Evolutionary conservation across 1,140 invertebrate species (phyloP), one percentile per base, ranked within the genome.

Genomic region (Lerema accius): DNA sequence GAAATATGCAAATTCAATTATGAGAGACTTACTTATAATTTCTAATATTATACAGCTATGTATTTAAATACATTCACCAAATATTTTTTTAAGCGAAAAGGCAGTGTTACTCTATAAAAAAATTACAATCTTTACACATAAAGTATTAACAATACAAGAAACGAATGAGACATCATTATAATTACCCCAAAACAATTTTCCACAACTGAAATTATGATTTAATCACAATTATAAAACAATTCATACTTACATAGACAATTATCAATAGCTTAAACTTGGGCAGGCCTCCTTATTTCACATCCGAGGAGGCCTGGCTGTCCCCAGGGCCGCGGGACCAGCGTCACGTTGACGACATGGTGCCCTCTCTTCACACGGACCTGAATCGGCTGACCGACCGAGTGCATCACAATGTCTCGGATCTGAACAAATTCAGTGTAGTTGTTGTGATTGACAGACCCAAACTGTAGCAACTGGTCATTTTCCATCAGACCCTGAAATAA

Each of bases 361-460:
- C 84, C 86, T 45, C 96, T 91, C 66, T 92, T 92, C 0, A 96
- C 86, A 72, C 92, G 93, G 0, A 96, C 88, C 45, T 87, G 80
- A 9, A 97, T 73, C 13, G 88, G 78, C 60, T 92, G 92, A 23
- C 94, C 94, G 42, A 95, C 92, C 42, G 95, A 96, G 78, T 96
- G 94, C 59, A 94, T 92, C 4, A 98, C 96, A 13, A 98, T 80
- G 42, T 92, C 90, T 3, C 93, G 92, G 42, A 95, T 93, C 84
- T 97, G 94, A 13, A 91, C 90, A 0, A 97, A 78, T 40, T 92
- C 92, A 40, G 92, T 92, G 77, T 96, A 98, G 87, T 98, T 98
- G 5, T 81, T 89, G 14, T 84, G 80, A 67, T 94, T 95, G 1
- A 98, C 86, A 0, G 96, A 96, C n/a, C 97, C 97, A 93, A 98